Evolutionary conservation across 2,888 invertebrate genomes (phyloP).

Genomic region (Panorpa germanica): DNA sequence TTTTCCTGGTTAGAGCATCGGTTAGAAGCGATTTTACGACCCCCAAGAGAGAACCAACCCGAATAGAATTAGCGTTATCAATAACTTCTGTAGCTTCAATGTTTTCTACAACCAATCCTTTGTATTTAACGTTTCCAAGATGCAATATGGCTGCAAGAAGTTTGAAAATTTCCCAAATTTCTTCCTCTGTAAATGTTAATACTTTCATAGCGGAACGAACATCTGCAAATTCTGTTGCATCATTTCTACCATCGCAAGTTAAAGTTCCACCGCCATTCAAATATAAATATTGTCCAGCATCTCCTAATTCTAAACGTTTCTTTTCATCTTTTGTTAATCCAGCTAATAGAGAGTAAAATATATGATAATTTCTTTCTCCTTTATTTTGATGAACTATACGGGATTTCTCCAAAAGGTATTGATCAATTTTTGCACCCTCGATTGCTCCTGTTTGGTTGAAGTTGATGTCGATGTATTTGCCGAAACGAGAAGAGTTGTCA

Average conservation of each 20-base stretch:
- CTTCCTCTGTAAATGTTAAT: constrained; percentile 65
- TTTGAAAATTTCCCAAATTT: constrained; percentile 69
- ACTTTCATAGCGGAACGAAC: constrained; percentile 87
- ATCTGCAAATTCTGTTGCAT: constrained; percentile 69
- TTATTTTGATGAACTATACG: constrained; percentile 75
- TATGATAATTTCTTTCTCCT: constrained; percentile 89
- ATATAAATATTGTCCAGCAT: constrained; percentile 59
- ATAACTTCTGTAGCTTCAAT: constrained; percentile 75
- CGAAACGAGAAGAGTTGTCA: constrained; percentile 91
- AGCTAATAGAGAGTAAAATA: constrained; percentile 80
- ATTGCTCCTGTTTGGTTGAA: constrained; percentile 71
- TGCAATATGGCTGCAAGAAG: constrained; percentile 77
- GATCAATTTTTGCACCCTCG: constrained; percentile 86
- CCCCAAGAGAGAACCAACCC: constrained; percentile 51
- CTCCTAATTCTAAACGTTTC: constrained; percentile 51
- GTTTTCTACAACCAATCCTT: constrained; percentile 52
- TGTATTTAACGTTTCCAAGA: constrained; percentile 79
- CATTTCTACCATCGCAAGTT: constrained; percentile 65
- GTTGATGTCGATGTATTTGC: constrained; percentile 85
- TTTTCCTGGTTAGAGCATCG: constrained; percentile 69
- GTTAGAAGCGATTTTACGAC: constrained; percentile 49
- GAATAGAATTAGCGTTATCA: constrained; percentile 45
- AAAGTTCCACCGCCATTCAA: constrained; percentile 61
- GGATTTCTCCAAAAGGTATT: constrained; percentile 88
- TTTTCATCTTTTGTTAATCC: constrained; percentile 69